Base-by-base conservation (phyloP, 2,113 vertebrate genomes). In the Ancistrus triradiatus region DNA sequence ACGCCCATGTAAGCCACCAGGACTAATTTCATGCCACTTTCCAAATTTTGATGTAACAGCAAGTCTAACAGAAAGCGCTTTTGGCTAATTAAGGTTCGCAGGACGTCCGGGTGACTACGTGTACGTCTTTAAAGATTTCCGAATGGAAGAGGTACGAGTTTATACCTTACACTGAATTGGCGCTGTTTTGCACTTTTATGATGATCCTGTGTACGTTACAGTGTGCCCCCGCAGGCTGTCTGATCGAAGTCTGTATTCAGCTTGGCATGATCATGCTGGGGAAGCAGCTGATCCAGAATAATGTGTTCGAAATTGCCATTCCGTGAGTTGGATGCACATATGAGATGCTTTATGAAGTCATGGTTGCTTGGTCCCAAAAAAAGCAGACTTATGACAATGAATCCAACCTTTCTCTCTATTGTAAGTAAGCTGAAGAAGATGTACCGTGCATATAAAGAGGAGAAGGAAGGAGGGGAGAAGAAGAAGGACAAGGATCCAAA, bases 261-360 rank as follows among this genome's bases (percentile, higher is more conserved):
- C 88, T 99, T 44, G 96, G 96, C 82, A 98, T 99, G 86, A 99
- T 99, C 73, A 99, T 99, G 96, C 82, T 99, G 40, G 96, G 96
- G 48, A 99, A 99, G 73, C 96, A 99, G 77, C 80, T 99, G 70
- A 98, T 99, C 59, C 96, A 99, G 77, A 99, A 99, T 74, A 98
- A 98, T 72, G 83, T 99, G 44, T 99, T 98, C 74, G 96, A 99
- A 84, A 90, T 99, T 42, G 92, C 92, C 78, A 90, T 99, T 78
- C 96, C 96, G 96, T 99, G 89, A 0, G 95, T 94, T 81, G 66
- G 33, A 14, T 2, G 17, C 37, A 59, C 42, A n/a, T n/a, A n/a
- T n/a, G n/a, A n/a, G n/a, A n/a, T 31, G 27, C 7, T 31, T 31
- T 31, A 31, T 31, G 7, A 31, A 31, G 3, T 31, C 3, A 17